Conservation (phyloP, 1,140 invertebrate species). For the Drosophila triauraria region DNA sequence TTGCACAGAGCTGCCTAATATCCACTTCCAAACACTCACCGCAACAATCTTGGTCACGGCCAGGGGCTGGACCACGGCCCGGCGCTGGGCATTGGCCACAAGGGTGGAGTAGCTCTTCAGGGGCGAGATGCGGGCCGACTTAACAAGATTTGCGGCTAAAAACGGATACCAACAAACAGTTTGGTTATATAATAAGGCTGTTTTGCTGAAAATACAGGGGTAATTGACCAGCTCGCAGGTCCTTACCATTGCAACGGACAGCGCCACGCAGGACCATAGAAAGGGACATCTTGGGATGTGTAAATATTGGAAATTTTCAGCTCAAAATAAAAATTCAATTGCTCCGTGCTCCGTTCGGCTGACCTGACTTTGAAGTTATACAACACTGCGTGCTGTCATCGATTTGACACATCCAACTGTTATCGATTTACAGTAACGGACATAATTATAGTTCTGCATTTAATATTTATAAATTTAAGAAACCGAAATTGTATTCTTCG, state of each 20-base stretch:
- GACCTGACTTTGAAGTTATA: conserved; percentile 27
- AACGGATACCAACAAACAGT: conserved; percentile 33
- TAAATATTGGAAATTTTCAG: conserved; percentile 35
- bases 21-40: conserved; percentile 37
- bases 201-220: neutral
- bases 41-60: conserved; percentile 51
- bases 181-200: conserved; percentile 68
- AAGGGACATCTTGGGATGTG: conserved; percentile 53
- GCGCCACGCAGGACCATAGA: conserved; percentile 59
- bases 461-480: neutral
- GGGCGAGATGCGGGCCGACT: conserved; percentile 60
- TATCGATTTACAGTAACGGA: conserved; percentile 27
- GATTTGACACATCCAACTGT: neutral
- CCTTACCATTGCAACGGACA: conserved; percentile 62
- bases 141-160: conserved; percentile 65
- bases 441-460: neutral
- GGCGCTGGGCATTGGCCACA: conserved; percentile 60
- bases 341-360: conserved; percentile 30
- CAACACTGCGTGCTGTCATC: conserved; percentile 48
- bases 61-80: conserved; percentile 53
- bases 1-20: neutral
- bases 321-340: conserved; percentile 47
- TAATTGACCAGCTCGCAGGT: neutral
- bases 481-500: neutral
- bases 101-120: conserved; percentile 73